Base-by-base conservation (phyloP, 2,797 vertebrate species). In the Myiotriccus ornatus region DNA sequence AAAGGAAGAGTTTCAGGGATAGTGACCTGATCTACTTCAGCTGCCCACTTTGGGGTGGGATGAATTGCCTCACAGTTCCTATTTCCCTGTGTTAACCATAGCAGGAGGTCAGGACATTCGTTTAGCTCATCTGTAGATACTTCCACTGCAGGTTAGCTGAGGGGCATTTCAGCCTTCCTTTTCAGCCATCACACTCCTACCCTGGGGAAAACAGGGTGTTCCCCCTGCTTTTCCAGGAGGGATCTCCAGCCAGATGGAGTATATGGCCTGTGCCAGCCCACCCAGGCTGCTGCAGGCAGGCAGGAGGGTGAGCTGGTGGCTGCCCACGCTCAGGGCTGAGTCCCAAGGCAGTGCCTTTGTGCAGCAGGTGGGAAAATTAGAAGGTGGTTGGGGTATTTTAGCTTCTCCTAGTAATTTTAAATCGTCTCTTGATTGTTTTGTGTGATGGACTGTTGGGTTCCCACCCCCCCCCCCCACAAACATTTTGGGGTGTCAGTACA, bases 381-480 rank as follows among this genome's bases (percentile, higher is more conserved):
- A 56, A 90, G 20, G 14, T 49, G 23, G 24, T 20, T 7, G 17
- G 11, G 5, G 7, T 78, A 20, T 71, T 90, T 69, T n/a, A 27
- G 27, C 41, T 76, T 87, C n/a, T 56, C 22, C 11, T 60, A 39
- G 6, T 21, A 7, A 32, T 23, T 71, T 7, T 21, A 27, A 64
- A 79, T 59, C 1, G 10, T 13, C 6, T 84, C 28, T 47, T 65
- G 27, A 20, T 16, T 56, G 22, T 7, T 57, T 9, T n/a, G 34
- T 75, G 23, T 71, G 53, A 19, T 9, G 50, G 41, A 22, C 11
- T 14, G 2, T 8, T 49, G 22, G 22, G 6, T 10, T 92, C 28
- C 28, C 5, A 39, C 12, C 4, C 2, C 16, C 0, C 17, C 13
- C 12, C 4, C 2, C 16, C 0, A 14, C 13, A 16, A 25, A 63